Evolutionary conservation across 2,888 invertebrate species (phyloP).

Genomic region (Lordiphosa fenestrarum): DNA sequence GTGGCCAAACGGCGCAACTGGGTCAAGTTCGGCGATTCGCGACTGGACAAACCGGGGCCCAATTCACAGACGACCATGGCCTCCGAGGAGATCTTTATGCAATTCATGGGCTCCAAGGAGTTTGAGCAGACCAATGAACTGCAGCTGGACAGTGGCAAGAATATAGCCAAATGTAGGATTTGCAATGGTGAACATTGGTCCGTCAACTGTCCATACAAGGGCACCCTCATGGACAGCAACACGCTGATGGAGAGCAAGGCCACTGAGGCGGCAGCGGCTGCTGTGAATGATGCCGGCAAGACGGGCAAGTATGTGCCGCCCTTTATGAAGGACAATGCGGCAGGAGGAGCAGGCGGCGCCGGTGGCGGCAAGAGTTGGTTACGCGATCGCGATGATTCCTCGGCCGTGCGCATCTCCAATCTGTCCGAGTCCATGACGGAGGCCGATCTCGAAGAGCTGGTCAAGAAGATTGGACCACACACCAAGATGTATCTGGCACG

Average conservation of each 20-base stretch:
- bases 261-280: slow-evolving; percentile 70
- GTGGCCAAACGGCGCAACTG: slow-evolving; percentile 96
- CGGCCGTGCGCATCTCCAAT: slow-evolving; percentile 98
- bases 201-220: slow-evolving; percentile 98
- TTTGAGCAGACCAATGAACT: slow-evolving; percentile 93
- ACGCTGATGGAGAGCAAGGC: slow-evolving; percentile 82
- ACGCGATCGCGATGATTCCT: slow-evolving; percentile 88
- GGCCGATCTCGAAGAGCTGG: slow-evolving; percentile 96
- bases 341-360: slow-evolving; percentile 61
- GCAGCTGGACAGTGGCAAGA: slow-evolving; percentile 90
- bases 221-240: slow-evolving; percentile 88
- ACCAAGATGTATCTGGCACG: slow-evolving; percentile 97
- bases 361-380: slow-evolving; percentile 76
- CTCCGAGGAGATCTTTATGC: slow-evolving; percentile 97
- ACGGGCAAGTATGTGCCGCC: slow-evolving; percentile 91
- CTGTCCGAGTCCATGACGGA: slow-evolving; percentile 97
- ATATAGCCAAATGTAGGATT: slow-evolving; percentile 88
- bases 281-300: slow-evolving; percentile 61
- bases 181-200: slow-evolving; percentile 99
- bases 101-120: slow-evolving; percentile 92
- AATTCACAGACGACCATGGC: slow-evolving; percentile 97
- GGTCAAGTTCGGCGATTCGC: slow-evolving; percentile 96
- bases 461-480: slow-evolving; percentile 95
- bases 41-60: slow-evolving; percentile 94
- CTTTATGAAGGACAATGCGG: slow-evolving; percentile 91